A percentile compares a stretch with the other conserved stretches of the same genome.
Conservation (phyloP, 2,888 invertebrate genomes). For the Falcaria lacertinaria region DNA sequence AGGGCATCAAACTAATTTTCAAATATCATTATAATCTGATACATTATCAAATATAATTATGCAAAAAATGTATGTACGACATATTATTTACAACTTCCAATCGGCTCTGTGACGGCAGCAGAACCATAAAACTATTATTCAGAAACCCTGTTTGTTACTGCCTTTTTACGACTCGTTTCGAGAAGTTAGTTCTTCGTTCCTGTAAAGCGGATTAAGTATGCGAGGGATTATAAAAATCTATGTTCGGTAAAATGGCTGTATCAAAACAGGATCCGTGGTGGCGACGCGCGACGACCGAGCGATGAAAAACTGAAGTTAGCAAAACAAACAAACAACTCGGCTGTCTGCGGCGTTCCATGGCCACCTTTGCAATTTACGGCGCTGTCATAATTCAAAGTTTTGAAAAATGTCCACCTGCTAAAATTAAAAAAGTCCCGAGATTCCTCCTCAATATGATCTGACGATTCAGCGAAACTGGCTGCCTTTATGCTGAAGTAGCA, state of each 20-base stretch:
- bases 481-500: constrained; percentile 74
- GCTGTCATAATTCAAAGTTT: constrained; percentile 69
- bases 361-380: constrained; percentile 66
- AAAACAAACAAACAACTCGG: constrained; percentile 57
- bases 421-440: constrained; percentile 60
- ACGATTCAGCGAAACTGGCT: constrained; percentile 71
- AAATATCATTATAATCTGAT: too few relatives aligned
- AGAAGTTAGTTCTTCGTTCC: not conserved
- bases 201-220: constrained; percentile 11
- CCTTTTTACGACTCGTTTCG: not conserved
- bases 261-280: constrained; percentile 44
- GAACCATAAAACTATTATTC: not conserved
- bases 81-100: too few relatives aligned
- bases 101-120: too few relatives aligned
- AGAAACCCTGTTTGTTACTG: not conserved
- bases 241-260: constrained; percentile 44
- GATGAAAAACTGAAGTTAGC: constrained; percentile 62
- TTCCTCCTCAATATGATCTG: constrained; percentile 66
- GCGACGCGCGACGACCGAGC: constrained; percentile 41
- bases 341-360: constrained; percentile 55
- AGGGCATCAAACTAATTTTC: too few relatives aligned
- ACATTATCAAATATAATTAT: too few relatives aligned
- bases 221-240: constrained; percentile 23
- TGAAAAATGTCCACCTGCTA: constrained; percentile 48
- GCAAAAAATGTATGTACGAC: too few relatives aligned